Evolutionary conservation across 2,113 vertebrate species (phyloP).

Genomic region (Phalacrocorax carbo): DNA sequence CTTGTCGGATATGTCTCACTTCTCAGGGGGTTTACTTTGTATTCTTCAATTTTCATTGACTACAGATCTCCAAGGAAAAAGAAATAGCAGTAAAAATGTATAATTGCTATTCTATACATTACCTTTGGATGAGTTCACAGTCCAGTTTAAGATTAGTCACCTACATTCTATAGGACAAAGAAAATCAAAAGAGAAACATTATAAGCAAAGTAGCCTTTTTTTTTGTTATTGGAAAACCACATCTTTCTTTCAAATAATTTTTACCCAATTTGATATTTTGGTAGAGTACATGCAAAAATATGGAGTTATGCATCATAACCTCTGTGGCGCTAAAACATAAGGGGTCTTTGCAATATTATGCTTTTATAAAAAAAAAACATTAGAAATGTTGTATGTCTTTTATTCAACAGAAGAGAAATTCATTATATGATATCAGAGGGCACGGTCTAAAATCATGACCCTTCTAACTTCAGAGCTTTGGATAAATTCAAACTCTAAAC

Average conservation of each 20-base stretch:
- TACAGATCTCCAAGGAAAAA: neutral
- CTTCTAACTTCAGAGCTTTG: neutral
- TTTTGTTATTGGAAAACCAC: neutral
- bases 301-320: neutral
- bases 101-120: neutral
- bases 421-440: neutral
- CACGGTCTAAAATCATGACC: neutral
- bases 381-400: neutral
- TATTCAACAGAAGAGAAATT: neutral
- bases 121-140: neutral
- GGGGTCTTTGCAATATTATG: neutral
- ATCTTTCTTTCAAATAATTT: neutral
- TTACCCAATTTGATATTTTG: neutral
- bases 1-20: neutral
- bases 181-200: neutral
- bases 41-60: neutral
- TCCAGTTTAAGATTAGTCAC: neutral
- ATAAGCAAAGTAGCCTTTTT: neutral
- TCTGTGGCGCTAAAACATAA: neutral
- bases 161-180: neutral
- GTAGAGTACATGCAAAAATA: neutral
- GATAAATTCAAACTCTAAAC: neutral
- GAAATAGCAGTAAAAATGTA: neutral
- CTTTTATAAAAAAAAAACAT: neutral
- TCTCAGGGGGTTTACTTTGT: neutral